Base-by-base conservation (phyloP, 2,888 invertebrate species). In the Ophion costatus region DNA sequence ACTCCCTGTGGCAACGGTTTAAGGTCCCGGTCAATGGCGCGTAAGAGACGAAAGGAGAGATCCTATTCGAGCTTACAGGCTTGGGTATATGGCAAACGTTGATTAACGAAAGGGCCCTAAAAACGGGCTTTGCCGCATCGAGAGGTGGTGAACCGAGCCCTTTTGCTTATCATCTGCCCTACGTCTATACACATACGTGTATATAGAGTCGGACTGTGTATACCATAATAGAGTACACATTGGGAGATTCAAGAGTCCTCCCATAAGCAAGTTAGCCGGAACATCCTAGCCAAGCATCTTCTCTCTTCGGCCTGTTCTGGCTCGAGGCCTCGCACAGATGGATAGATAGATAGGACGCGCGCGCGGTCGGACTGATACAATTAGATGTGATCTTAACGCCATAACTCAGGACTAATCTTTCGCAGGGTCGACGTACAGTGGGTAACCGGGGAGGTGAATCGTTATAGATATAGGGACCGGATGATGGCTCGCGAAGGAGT, bases 361-460 rank as follows among this genome's bases (percentile, higher is more conserved):
- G 14, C 51, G 38, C 84, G 89, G 89, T 90, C 88, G 88, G 90
- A 91, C 92, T 93, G 93, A 93, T 93, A 93, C 93, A 93, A 93
- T 93, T 93, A 93, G 93, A 93, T 93, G 91, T 91, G 92, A 93
- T 93, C 93, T 93, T 90, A 91, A 91, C 91, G 90, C 92, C 91
- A 93, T 93, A 93, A 93, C 92, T 93, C 93, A 93, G 87, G 89
- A 91, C 92, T 93, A 93, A 93, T 93, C 93, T 93, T 90, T 77
- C 56, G 76, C 82, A 42, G 70, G 79, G 64, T 73, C 76, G 71
- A 57, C 20, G 24, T 22, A 69, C 64, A 24, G 61, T n/a, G 75
- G 71, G 57, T 10, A 33, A 38, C 24, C 71, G 29, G 22, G 45
- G 14, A 29, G 20, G 57, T 6, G 45, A 61, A 83, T 59, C 64